Evolutionary conservation across 2,888 invertebrate genomes (phyloP).

Genomic region (Tricholauxania praeusta): DNA sequence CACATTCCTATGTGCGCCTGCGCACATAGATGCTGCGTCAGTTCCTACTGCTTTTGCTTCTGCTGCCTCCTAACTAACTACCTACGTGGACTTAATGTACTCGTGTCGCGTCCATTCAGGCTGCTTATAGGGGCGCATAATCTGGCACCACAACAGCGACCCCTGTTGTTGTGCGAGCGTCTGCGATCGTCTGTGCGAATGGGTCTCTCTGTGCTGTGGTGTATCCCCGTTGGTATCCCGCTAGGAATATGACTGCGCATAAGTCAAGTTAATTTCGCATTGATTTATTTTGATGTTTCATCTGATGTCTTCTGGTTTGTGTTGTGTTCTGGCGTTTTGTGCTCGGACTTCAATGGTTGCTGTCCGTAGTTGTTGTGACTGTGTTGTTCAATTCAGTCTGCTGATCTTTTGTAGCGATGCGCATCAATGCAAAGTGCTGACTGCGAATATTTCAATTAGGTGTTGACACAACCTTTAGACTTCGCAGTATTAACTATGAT

Average conservation of each 20-base stretch:
- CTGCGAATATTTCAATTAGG: no score
- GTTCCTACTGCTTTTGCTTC: slow-evolving; percentile 10
- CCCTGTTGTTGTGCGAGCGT: slow-evolving; percentile 10
- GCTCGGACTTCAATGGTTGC: no score
- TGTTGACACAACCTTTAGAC: no score
- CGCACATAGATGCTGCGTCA: not conserved
- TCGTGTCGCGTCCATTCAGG: not conserved
- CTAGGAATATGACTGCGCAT: slow-evolving; percentile 56
- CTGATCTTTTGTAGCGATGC: no score
- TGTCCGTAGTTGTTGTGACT: no score
- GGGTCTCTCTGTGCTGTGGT: slow-evolving; percentile 16
- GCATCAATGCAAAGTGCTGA: no score
- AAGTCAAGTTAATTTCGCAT: slow-evolving; percentile 56
- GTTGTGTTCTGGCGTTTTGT: no score
- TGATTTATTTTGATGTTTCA: slow-evolving; percentile 57
- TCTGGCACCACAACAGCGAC: slow-evolving; percentile 1
- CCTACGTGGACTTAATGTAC: not conserved
- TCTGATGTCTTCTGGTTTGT: slow-evolving; percentile 45
- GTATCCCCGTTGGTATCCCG: slow-evolving; percentile 49
- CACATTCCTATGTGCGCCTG: slow-evolving; percentile 5
- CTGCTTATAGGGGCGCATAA: slow-evolving; percentile 9
- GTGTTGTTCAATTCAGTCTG: no score
- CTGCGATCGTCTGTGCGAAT: not conserved
- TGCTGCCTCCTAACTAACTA: slow-evolving; percentile 13
- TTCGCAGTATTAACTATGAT: no score